Evolutionary conservation across 2,888 invertebrate species (phyloP).

Genomic region (Tribolium freemani): DNA sequence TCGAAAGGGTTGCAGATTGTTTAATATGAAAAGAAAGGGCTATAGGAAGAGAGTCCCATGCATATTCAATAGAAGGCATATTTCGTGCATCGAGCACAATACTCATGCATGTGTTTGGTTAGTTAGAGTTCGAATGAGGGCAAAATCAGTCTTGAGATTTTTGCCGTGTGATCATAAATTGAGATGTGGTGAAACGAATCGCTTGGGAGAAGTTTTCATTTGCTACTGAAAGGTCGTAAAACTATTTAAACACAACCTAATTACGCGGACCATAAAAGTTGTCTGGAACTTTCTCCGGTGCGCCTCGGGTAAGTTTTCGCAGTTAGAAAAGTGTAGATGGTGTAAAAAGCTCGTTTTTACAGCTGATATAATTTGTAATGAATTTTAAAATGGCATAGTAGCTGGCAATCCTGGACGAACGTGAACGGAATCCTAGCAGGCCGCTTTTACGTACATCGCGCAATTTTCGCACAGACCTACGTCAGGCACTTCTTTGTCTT

Average conservation of each 20-base stretch:
- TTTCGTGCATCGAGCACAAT: slow-evolving; percentile 62
- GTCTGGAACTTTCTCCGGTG: slow-evolving; percentile 30
- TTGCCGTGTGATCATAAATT: neutral
- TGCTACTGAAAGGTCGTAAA: slow-evolving; percentile 32
- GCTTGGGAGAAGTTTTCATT: slow-evolving; percentile 28
- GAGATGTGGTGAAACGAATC: slow-evolving; percentile 20
- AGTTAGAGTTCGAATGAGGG: slow-evolving; percentile 49
- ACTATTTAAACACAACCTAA: slow-evolving; percentile 45
- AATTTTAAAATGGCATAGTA: slow-evolving; percentile 67
- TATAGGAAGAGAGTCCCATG: slow-evolving; percentile 64
- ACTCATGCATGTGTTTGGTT: slow-evolving; percentile 62
- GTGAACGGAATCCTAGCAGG: slow-evolving; percentile 64
- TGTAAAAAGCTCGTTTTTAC: slow-evolving; percentile 65
- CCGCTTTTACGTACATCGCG: slow-evolving; percentile 50
- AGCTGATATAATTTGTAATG: slow-evolving; percentile 68
- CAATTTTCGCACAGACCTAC: slow-evolving; percentile 5
- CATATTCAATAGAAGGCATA: slow-evolving; percentile 63
- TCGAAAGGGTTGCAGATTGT: slow-evolving; percentile 36
- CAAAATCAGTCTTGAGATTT: slow-evolving; percentile 13
- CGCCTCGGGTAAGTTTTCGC: slow-evolving; percentile 18
- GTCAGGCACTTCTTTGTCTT: slow-evolving; percentile 15
- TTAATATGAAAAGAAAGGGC: slow-evolving; percentile 50
- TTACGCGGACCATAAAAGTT: slow-evolving; percentile 41
- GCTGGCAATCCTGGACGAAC: slow-evolving; percentile 66
- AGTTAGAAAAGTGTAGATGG: slow-evolving; percentile 42